Conservation (phyloP, 2,888 invertebrate species). For the Thalpophila matura region DNA sequence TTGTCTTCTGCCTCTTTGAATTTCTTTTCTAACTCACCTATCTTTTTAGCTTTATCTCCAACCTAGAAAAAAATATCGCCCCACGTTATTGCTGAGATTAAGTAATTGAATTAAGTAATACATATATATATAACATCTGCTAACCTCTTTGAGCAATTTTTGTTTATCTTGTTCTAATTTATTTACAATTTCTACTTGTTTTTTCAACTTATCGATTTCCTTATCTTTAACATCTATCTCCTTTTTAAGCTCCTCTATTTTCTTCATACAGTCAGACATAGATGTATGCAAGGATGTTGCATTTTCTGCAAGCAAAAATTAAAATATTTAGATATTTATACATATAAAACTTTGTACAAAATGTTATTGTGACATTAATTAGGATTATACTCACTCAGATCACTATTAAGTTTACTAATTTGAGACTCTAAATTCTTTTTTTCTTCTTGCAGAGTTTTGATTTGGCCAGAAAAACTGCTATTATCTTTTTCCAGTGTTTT, state of each 20-base stretch:
- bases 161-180: slow-evolving; percentile 90
- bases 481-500: slow-evolving; percentile 82
- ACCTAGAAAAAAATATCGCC: slow-evolving; percentile 83
- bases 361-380: not conserved
- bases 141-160: slow-evolving; percentile 91
- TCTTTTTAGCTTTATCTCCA: slow-evolving; percentile 91
- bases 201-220: slow-evolving; percentile 91
- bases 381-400: slow-evolving; percentile 89
- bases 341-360: not conserved
- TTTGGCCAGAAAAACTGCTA: slow-evolving; percentile 80
- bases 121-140: not conserved
- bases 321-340: not conserved
- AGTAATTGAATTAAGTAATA: not conserved
- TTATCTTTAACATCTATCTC: slow-evolving; percentile 92
- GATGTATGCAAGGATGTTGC: slow-evolving; percentile 89
- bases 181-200: slow-evolving; percentile 88
- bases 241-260: slow-evolving; percentile 92
- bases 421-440: slow-evolving; percentile 92
- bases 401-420: slow-evolving; percentile 90
- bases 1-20: slow-evolving; percentile 93
- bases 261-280: slow-evolving; percentile 90
- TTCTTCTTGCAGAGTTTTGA: slow-evolving; percentile 91
- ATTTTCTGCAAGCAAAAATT: slow-evolving; percentile 81
- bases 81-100: not conserved
- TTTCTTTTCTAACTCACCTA: slow-evolving; percentile 92